Percentiles rank a stretch among this genome's conserved stretches.
phyloP scores from a whole-genome alignment of 2,113 vertebrate genomes.

The Dipodomys merriami region DNA sequence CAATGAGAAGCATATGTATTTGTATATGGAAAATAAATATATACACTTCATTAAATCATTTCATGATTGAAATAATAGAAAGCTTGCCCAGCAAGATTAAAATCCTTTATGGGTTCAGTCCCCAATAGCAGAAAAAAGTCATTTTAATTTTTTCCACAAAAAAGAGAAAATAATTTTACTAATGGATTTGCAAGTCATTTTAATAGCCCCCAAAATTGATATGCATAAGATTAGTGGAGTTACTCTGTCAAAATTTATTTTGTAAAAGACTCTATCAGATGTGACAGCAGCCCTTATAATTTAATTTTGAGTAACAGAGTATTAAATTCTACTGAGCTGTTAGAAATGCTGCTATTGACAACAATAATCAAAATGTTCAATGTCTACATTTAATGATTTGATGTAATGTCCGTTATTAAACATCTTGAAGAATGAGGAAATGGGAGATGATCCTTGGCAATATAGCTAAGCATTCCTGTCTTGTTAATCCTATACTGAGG shows the following conservation, averaged over 20 bases:
- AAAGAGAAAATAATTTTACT: not conserved
- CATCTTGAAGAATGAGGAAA: not conserved
- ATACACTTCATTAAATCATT: not conserved
- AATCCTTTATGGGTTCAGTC: too few relatives aligned
- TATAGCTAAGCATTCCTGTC: fast-evolving
- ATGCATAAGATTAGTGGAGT: not conserved
- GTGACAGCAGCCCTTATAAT: not conserved
- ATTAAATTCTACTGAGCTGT: not conserved
- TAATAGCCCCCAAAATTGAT: not conserved
- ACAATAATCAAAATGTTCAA: not conserved
- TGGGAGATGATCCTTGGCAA: not conserved
- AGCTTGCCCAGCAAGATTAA: too few relatives aligned
- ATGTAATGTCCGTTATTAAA: not conserved
- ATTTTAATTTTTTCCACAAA: not conserved
- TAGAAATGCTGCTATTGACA: not conserved
- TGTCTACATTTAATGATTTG: not conserved
- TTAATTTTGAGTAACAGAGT: constrained; percentile 1
- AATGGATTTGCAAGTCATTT: not conserved
- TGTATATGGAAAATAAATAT: not conserved
- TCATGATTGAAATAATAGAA: too few relatives aligned
- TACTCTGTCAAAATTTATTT: not conserved
- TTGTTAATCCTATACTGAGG: not conserved
- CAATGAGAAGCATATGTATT: not conserved
- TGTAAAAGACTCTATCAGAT: not conserved
- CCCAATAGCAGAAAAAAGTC: too few relatives aligned